Conservation (phyloP, 2,113 vertebrate genomes). For the Lepisosteus oculatus region DNA sequence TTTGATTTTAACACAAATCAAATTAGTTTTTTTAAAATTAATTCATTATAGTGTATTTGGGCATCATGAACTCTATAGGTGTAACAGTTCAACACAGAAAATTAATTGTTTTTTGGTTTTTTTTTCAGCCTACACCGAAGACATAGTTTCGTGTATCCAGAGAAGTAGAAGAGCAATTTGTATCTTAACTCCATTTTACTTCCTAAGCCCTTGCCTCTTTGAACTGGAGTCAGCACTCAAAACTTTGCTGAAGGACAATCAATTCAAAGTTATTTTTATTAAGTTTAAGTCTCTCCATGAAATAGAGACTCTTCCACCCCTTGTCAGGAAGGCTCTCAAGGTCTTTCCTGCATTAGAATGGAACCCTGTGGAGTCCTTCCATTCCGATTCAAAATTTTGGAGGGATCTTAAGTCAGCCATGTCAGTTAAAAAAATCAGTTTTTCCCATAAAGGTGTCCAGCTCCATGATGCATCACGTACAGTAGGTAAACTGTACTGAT, state of each 20-base stretch:
- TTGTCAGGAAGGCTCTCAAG: conserved; percentile 63
- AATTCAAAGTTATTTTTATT: conserved; percentile 66
- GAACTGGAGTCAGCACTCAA: conserved; percentile 70
- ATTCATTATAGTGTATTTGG: no score
- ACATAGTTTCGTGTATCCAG: conserved; percentile 62
- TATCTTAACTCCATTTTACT: conserved; percentile 61
- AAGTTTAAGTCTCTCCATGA: conserved; percentile 64
- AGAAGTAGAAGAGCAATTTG: conserved; percentile 66
- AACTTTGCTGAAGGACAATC: conserved; percentile 60
- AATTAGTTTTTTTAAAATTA: no score
- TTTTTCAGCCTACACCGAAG: conserved; percentile 64
- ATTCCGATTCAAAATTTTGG: conserved; percentile 64
- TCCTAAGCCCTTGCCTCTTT: conserved; percentile 58
- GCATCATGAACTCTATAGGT: no score
- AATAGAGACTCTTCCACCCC: conserved; percentile 55
- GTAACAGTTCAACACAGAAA: no score
- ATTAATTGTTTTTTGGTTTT: not conserved
- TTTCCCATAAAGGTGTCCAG: no score
- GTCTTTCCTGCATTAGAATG: conserved; percentile 60
- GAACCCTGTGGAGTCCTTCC: conserved; percentile 49
- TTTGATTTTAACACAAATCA: no score
- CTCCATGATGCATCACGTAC: no score
- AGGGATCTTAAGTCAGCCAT: conserved; percentile 63
- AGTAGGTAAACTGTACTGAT: no score
- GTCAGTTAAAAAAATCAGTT: conserved; percentile 40